Base-by-base conservation (phyloP, 1,140 invertebrate genomes). In the Antheraea pernyi region DNA sequence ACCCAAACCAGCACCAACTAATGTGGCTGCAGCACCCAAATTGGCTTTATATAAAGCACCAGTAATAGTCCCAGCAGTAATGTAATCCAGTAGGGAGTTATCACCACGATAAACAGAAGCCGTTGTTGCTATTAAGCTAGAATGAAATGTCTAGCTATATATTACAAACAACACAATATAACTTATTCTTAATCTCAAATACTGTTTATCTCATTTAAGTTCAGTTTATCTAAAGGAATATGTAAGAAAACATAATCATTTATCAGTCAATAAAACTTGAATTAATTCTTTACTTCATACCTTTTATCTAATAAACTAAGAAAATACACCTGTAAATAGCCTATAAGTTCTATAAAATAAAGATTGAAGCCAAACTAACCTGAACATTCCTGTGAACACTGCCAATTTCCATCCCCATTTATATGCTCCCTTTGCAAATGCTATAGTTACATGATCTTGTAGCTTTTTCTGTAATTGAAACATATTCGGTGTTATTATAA, bases 361-460 rank as follows among this genome's bases (percentile, higher is more conserved):
- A 30, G 3, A 19, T 36, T 61, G n/a, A 22, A 19, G 10, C 22
- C 7, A 18, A 60, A 61, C 53, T 11, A 39, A 72, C 61, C 37
- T 71, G 39, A 72, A 69, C 42, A 67, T 53, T 69, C 60, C 48
- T 19, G 65, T 65, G 48, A 63, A 72, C n/a, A 67, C 30, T 46
- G 91, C 93, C 48, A 96, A 73, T 77, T 94, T 94, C 93, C 93
- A 95, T 16, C 94, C 95, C 93, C 95, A 95, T 78, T 92, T 93
- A 9, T 88, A 92, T n/a, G 94, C 96, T n/a, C 95, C 96, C 88
- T 93, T 95, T 7, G 93, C 92, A 86, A 97, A 95, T 73, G 91
- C 93, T 11, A 95, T 18, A 3, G 94, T 94, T 3, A 97, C 93
- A 77, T 89, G 86, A 78, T 95, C 94, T 88, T 96, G 95, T 9